Evolutionary conservation across 2,888 invertebrate genomes (phyloP).

Genomic region (Mellilla xanthometata): DNA sequence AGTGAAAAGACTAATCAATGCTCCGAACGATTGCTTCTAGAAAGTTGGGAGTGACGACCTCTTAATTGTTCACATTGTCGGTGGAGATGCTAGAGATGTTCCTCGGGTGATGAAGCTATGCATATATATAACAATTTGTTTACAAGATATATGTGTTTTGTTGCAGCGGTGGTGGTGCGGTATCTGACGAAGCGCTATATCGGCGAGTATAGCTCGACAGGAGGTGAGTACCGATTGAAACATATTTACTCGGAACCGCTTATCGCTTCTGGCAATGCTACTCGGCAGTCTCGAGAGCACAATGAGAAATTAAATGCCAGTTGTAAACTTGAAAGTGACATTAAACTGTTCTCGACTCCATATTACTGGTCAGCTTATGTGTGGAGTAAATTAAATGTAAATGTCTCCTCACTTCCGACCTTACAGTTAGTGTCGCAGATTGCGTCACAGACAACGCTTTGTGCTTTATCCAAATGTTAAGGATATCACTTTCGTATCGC

Average conservation of each 20-base stretch:
- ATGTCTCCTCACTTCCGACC: constrained; percentile 57
- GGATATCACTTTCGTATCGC: constrained; percentile 32
- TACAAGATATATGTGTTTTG: constrained; percentile 50
- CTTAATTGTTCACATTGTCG: constrained; percentile 52
- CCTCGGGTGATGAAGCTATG: constrained; percentile 36
- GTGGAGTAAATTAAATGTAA: constrained; percentile 32
- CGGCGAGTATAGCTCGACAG: constrained; percentile 91
- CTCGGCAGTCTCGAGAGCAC: constrained; percentile 11
- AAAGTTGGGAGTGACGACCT: constrained; percentile 72
- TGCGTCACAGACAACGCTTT: constrained; percentile 32
- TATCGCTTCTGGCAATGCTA: constrained; percentile 20
- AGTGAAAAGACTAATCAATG: constrained; percentile 74
- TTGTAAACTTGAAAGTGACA: constrained; percentile 25
- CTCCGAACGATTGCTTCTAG: constrained; percentile 53
- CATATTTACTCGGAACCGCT: constrained; percentile 15
- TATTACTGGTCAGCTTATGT: constrained; percentile 23
- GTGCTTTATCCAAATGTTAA: constrained; percentile 42
- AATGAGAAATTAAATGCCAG: constrained; percentile 13
- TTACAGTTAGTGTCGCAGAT: constrained; percentile 33
- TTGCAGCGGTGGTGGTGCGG: constrained; percentile 90
- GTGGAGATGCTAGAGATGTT: constrained; percentile 38
- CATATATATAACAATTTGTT: constrained; percentile 32
- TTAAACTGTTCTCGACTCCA: constrained; percentile 22
- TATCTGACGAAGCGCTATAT: constrained; percentile 91
- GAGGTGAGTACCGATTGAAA: constrained; percentile 81